A percentile compares a stretch with the other conserved stretches of the same genome.
Conservation (phyloP, 2,113 vertebrate species). For the Catharus bicknelli region DNA sequence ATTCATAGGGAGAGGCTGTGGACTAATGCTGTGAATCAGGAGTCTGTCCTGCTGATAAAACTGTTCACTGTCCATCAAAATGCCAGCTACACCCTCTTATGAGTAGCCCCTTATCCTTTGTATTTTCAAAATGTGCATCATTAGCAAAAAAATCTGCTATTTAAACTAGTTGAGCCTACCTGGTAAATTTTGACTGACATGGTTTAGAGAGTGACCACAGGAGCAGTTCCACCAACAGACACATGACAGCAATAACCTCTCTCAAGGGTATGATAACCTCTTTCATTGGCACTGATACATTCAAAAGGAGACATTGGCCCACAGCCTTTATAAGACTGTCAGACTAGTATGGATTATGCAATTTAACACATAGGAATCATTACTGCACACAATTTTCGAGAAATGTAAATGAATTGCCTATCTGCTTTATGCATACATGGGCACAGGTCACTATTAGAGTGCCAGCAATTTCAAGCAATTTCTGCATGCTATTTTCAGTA, state of each 20-base stretch:
- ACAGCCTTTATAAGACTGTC: constrained; percentile 38
- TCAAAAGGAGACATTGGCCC: background rate
- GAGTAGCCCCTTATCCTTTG: background rate
- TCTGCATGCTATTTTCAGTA: constrained; percentile 22
- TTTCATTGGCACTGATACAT: constrained; percentile 32
- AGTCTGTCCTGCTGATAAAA: background rate
- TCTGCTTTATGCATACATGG: constrained; percentile 18
- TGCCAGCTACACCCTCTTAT: background rate
- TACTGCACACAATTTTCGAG: constrained; percentile 7
- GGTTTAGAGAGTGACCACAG: background rate
- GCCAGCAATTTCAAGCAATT: constrained; percentile 56
- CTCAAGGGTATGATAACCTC: constrained; percentile 21
- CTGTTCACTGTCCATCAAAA: background rate
- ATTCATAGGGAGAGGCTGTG: background rate
- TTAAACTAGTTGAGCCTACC: background rate
- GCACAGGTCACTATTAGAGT: constrained; percentile 38
- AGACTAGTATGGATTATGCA: constrained; percentile 55
- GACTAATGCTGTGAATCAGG: background rate
- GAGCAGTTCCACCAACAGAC: background rate
- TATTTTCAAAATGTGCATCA: background rate
- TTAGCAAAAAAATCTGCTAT: background rate
- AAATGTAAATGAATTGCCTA: constrained; percentile 54
- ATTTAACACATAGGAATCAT: constrained; percentile 58
- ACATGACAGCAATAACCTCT: background rate
- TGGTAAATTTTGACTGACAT: background rate